Evolutionary conservation across 1,140 invertebrate species (phyloP).

Genomic region (Pissodes strobi): DNA sequence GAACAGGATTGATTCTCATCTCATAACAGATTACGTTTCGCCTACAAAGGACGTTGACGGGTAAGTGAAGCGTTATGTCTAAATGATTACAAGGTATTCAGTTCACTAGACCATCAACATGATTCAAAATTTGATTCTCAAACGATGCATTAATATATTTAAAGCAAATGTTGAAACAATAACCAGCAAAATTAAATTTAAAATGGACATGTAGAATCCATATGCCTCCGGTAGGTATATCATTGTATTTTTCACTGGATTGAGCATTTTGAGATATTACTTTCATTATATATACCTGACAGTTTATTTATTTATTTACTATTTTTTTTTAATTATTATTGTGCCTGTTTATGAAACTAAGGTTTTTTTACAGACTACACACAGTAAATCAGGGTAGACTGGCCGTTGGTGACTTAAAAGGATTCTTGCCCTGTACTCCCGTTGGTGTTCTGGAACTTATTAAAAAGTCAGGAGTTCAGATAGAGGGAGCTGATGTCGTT

Average conservation of each 20-base stretch:
- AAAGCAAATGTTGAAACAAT: no score
- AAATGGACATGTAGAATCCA: no score
- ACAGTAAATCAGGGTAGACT: conserved; percentile 89
- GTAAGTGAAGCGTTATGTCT: conserved; percentile 58
- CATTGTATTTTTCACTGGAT: no score
- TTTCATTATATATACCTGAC: neutral
- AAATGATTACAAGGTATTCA: no score
- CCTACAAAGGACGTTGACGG: conserved; percentile 95
- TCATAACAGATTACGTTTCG: conserved; percentile 84
- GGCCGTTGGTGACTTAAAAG: conserved; percentile 80
- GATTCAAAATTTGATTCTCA: no score
- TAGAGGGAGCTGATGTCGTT: conserved; percentile 86
- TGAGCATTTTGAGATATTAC: no score
- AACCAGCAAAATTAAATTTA: no score
- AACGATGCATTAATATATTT: no score
- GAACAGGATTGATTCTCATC: conserved; percentile 80
- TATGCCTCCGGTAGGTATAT: no score
- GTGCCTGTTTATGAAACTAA: neutral
- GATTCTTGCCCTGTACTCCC: conserved; percentile 92
- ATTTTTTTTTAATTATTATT: neutral
- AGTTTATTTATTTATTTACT: neutral
- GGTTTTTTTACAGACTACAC: conserved; percentile 68
- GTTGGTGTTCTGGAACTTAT: conserved; percentile 92
- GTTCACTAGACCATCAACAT: no score
- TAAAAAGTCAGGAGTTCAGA: conserved; percentile 75